These are phyloP conservation scores for Parelbella ahira DNA, from an alignment of 2,888 invertebrate species.

Conservation along the genomic window DNA sequence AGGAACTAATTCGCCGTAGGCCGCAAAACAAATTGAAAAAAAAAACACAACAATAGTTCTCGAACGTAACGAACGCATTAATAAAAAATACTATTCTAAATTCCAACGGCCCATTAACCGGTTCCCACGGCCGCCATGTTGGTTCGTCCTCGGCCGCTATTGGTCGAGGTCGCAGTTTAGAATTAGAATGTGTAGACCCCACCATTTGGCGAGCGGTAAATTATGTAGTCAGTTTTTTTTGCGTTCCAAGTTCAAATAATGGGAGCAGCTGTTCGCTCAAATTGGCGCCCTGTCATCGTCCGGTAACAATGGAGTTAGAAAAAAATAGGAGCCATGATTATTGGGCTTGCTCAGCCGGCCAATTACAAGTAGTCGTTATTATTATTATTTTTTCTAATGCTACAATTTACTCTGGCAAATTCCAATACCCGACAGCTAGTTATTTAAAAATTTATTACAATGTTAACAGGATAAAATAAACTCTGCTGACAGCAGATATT, in stretches of 20 bases:
- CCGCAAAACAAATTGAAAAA: constrained; percentile 44
- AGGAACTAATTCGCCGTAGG: constrained; percentile 26
- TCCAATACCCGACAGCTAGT: no score
- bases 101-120: constrained; percentile 79
- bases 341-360: constrained; percentile 28
- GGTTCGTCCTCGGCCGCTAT: constrained; percentile 75
- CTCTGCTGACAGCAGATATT: no score
- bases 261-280: constrained; percentile 56
- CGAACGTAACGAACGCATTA: constrained; percentile 54
- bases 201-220: constrained; percentile 78
- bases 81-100: constrained; percentile 78
- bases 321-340: constrained; percentile 34
- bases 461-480: no score
- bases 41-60: constrained; percentile 56
- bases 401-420: not conserved
- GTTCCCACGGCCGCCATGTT: constrained; percentile 80
- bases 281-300: constrained; percentile 39
- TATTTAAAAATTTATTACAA: not conserved
- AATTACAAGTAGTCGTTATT: constrained; percentile 31
- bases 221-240: constrained; percentile 69
- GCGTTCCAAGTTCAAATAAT: constrained; percentile 66
- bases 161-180: constrained; percentile 76
- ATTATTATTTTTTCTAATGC: constrained; percentile 11
- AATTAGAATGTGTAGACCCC: constrained; percentile 79
- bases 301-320: constrained; percentile 42